Conservation (phyloP, 2,888 invertebrate genomes). For the Ctena decussata region DNA sequence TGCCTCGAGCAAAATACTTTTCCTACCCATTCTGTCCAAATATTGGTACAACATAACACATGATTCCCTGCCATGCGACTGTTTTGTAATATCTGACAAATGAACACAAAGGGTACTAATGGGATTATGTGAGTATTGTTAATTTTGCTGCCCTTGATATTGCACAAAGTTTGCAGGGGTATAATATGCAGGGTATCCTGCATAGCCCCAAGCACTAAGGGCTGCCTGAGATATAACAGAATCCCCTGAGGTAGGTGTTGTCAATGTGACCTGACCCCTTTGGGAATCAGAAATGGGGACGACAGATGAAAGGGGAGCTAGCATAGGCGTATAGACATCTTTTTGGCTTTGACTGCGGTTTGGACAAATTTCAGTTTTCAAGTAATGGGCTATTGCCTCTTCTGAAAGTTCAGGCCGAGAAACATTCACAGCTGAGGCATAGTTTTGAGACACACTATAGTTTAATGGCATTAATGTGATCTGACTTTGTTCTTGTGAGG, state of each 20-base stretch:
- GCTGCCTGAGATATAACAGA: background rate
- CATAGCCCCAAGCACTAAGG: slow-evolving; percentile 11
- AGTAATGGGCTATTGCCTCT: background rate
- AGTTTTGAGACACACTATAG: slow-evolving; percentile 1
- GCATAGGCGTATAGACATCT: background rate
- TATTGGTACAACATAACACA: too few species aligned
- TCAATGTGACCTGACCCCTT: background rate
- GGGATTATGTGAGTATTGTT: too few species aligned
- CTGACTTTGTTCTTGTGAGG: background rate
- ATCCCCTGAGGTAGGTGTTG: background rate
- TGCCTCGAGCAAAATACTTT: too few species aligned
- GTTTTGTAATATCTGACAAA: too few species aligned
- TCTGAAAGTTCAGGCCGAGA: background rate
- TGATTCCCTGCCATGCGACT: too few species aligned
- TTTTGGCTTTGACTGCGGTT: background rate
- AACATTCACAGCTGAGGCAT: background rate
- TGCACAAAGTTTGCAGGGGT: slow-evolving; percentile 14
- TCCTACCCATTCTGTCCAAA: too few species aligned
- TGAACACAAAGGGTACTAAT: too few species aligned
- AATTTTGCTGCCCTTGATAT: slow-evolving; percentile 8
- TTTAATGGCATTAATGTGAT: slow-evolving; percentile 5
- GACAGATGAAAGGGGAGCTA: background rate
- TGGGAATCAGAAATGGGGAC: background rate
- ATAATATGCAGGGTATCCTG: slow-evolving; percentile 22
- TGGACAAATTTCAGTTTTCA: background rate